Evolutionary conservation across 1,140 invertebrate genomes (phyloP).

Genomic region (Pentalonia nigronervosa): DNA sequence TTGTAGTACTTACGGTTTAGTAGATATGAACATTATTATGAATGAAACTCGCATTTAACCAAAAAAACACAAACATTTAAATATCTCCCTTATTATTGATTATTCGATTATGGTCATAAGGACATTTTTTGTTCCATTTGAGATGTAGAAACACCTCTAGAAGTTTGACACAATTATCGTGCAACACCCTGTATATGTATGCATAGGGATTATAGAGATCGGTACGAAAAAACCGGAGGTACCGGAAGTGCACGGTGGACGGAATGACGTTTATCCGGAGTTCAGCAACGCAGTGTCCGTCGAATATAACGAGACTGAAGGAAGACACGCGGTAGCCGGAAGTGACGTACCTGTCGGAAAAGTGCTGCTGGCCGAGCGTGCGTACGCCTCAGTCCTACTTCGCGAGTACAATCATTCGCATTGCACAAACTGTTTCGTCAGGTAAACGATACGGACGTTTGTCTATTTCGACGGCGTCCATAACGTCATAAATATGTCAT

Average conservation of each 20-base stretch:
- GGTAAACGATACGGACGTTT: constrained; percentile 64
- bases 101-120: too few relatives aligned
- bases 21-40: too few relatives aligned
- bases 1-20: too few relatives aligned
- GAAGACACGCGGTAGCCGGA: constrained; percentile 71
- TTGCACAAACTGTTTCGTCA: constrained; percentile 81
- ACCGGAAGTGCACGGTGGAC: neutral
- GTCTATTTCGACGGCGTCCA: neutral
- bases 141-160: too few relatives aligned
- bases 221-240: neutral
- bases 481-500: neutral
- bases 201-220: neutral
- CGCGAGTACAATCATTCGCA: constrained; percentile 74
- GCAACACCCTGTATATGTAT: too few relatives aligned
- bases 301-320: constrained; percentile 63
- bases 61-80: too few relatives aligned
- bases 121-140: too few relatives aligned
- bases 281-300: constrained; percentile 70
- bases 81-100: too few relatives aligned
- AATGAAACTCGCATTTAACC: too few relatives aligned
- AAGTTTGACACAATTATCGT: too few relatives aligned
- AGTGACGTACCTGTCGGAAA: constrained; percentile 73
- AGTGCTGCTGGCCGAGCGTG: constrained; percentile 75
- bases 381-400: constrained; percentile 78
- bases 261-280: constrained; percentile 65